A percentile compares a stretch with the other conserved stretches of the same genome.
Evolutionary conservation across 2,888 invertebrate genomes (phyloP).

Genomic region (Sicus ferrugineus): DNA sequence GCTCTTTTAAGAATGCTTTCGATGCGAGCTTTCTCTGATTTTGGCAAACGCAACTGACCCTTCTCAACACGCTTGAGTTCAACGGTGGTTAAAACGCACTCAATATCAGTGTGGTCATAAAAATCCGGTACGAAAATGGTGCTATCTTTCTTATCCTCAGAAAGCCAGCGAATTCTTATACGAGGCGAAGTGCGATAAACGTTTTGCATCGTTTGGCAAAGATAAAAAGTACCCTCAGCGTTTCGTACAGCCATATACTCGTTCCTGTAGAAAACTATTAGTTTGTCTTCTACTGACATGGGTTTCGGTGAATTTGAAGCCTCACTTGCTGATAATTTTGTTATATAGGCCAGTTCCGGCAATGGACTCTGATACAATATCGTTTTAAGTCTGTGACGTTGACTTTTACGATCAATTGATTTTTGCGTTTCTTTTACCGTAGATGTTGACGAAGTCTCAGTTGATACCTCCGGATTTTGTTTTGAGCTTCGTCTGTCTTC

Average conservation of each 20-base stretch:
- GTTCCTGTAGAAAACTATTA: slow-evolving; percentile 88
- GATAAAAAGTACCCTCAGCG: slow-evolving; percentile 85
- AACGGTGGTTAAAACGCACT: slow-evolving; percentile 87
- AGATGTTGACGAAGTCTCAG: slow-evolving; percentile 10
- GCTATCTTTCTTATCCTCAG: slow-evolving; percentile 68
- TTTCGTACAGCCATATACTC: slow-evolving; percentile 92
- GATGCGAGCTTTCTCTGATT: slow-evolving; percentile 79
- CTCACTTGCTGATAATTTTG: slow-evolving; percentile 74
- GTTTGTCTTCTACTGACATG: slow-evolving; percentile 74
- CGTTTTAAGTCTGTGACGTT: slow-evolving; percentile 56
- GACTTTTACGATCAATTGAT: slow-evolving; percentile 49
- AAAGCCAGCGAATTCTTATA: slow-evolving; percentile 90
- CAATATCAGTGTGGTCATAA: slow-evolving; percentile 89
- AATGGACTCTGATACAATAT: slow-evolving; percentile 85
- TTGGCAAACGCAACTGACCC: slow-evolving; percentile 74
- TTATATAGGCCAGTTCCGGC: slow-evolving; percentile 79
- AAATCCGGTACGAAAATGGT: slow-evolving; percentile 87
- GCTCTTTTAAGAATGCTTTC: slow-evolving; percentile 85
- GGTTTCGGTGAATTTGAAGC: slow-evolving; percentile 68
- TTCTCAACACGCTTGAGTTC: slow-evolving; percentile 78
- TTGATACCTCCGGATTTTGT: slow-evolving; percentile 3
- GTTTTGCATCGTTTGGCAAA: slow-evolving; percentile 91
- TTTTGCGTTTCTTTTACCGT: slow-evolving; percentile 40
- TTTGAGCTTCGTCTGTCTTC: slow-evolving; percentile 33
- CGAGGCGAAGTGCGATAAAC: slow-evolving; percentile 85